Evolutionary conservation across 2,888 invertebrate species (phyloP).

Genomic region (Melikaiella ostensackeni): DNA sequence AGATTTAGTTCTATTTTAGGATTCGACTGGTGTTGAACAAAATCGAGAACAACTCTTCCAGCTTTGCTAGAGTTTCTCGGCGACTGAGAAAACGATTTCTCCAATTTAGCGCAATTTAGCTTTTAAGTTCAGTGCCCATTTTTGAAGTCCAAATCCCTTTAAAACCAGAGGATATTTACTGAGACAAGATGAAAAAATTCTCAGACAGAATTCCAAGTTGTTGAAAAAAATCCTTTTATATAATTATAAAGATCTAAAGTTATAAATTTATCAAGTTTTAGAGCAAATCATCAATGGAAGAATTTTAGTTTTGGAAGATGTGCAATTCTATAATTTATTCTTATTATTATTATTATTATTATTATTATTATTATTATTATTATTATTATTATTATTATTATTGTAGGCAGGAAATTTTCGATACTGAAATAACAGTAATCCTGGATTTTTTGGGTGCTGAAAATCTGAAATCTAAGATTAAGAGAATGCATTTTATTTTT

Average conservation of each 20-base stretch:
- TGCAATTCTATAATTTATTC: constrained; percentile 22
- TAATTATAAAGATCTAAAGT: constrained; percentile 9
- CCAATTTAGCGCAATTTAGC: constrained; percentile 8
- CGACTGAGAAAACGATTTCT: constrained; percentile 19
- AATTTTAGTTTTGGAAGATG: constrained; percentile 6
- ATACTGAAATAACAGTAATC: neutral
- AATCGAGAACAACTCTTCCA: constrained; percentile 1
- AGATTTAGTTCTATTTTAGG: constrained; percentile 25
- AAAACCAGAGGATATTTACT: neutral
- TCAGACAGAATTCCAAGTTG: neutral
- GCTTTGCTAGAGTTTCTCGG: constrained; percentile 4
- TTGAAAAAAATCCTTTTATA: neutral
- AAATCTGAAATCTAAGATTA: constrained; percentile 1
- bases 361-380: neutral
- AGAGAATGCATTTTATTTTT: neutral
- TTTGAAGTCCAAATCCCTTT: neutral
- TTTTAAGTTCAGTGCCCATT: neutral
- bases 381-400: neutral
- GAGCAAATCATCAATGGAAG: neutral
- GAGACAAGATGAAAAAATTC: neutral
- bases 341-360: neutral
- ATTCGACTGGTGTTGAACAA: constrained; percentile 7
- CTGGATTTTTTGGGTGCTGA: neutral
- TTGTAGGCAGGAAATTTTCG: neutral
- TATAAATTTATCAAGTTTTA: neutral